Conservation (phyloP, 2,888 invertebrate genomes). For the Eupithecia vulgata region DNA sequence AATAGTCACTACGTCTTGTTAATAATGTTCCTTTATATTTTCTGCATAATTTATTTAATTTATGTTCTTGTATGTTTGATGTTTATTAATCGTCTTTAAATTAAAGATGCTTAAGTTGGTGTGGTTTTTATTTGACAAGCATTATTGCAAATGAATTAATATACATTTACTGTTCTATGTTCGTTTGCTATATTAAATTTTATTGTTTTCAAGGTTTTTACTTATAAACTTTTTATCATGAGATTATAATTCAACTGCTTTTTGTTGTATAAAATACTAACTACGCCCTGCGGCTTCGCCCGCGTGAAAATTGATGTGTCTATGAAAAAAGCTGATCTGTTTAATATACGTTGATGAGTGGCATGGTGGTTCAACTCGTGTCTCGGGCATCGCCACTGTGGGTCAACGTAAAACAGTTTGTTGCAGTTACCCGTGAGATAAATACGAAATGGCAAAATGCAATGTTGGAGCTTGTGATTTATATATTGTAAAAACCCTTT, state of each 20-base stretch:
- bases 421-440: no score
- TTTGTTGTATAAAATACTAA: background rate
- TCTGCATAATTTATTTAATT: slow-evolving; percentile 41
- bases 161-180: background rate
- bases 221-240: background rate
- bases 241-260: background rate
- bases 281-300: no score
- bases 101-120: slow-evolving; percentile 26
- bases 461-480: no score
- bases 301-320: no score
- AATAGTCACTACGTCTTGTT: slow-evolving; percentile 48
- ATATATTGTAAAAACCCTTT: no score
- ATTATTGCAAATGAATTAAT: background rate
- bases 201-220: background rate
- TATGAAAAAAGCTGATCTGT: no score
- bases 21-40: slow-evolving; percentile 34
- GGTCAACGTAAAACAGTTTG: no score
- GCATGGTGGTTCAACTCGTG: no score
- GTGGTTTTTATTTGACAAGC: background rate
- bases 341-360: no score
- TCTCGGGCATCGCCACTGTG: no score
- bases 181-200: background rate
- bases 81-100: slow-evolving; percentile 43
- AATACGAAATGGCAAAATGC: no score
- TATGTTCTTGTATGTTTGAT: slow-evolving; percentile 43